phyloP scores from a whole-genome alignment of 1,140 invertebrate species.

The Colletes latitarsis region DNA sequence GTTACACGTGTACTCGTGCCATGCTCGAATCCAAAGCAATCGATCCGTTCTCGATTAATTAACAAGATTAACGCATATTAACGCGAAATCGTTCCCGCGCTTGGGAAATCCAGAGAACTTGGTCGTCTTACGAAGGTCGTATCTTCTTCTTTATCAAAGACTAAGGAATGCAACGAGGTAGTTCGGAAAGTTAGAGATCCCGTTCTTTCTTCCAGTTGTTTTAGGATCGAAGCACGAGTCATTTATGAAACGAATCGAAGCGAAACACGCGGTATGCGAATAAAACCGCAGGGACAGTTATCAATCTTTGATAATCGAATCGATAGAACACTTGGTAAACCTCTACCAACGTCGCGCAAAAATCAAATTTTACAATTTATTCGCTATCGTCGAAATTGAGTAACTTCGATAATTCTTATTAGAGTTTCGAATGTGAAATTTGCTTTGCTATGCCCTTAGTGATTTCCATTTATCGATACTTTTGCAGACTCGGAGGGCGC shows the following conservation, averaged over 20 bases:
- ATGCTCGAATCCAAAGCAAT: conserved; percentile 21
- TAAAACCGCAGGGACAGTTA: background rate
- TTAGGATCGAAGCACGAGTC: background rate
- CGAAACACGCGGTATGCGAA: background rate
- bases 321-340: background rate
- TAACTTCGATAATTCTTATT: background rate
- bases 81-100: background rate
- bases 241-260: background rate
- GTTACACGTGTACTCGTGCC: conserved; percentile 34
- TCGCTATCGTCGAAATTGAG: background rate
- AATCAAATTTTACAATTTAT: background rate
- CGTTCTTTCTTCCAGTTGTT: background rate
- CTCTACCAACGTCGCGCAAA: background rate
- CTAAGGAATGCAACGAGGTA: conserved; percentile 23
- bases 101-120: background rate
- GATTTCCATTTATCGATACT: background rate
- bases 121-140: too few relatives aligned
- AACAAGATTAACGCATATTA: background rate
- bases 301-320: background rate
- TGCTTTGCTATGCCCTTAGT: background rate
- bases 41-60: conserved; percentile 7
- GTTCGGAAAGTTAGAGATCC: conserved; percentile 10
- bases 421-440: background rate
- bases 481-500: background rate
- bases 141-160: background rate